These are phyloP conservation scores for Danaus chrysippus DNA, from an alignment of 2,888 invertebrate genomes.

Conservation along the genomic window DNA sequence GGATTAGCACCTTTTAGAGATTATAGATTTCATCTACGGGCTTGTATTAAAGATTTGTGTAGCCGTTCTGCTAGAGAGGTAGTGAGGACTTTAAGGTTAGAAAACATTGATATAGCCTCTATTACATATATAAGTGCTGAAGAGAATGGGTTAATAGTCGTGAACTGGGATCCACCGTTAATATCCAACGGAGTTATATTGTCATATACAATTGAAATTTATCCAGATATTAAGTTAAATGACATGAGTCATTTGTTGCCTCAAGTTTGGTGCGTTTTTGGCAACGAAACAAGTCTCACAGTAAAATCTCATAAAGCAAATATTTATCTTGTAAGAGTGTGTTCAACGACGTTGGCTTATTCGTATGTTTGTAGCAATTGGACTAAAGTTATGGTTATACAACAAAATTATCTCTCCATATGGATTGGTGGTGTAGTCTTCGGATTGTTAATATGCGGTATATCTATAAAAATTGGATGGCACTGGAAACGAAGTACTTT, in stretches of 20 bases:
- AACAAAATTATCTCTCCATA: slow-evolving; percentile 35
- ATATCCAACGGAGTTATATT: slow-evolving; percentile 62
- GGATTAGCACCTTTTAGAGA: slow-evolving; percentile 63
- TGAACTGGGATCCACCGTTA: slow-evolving; percentile 58
- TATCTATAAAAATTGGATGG: slow-evolving; percentile 45
- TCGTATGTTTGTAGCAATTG: slow-evolving; percentile 42
- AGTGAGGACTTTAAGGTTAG: slow-evolving; percentile 52
- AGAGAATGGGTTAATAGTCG: slow-evolving; percentile 42
- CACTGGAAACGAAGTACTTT: slow-evolving; percentile 34
- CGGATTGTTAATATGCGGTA: slow-evolving; percentile 46
- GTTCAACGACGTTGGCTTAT: slow-evolving; percentile 45
- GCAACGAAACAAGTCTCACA: slow-evolving; percentile 35
- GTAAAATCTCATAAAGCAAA: slow-evolving; percentile 40
- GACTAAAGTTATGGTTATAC: slow-evolving; percentile 29
- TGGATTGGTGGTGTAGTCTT: slow-evolving; percentile 50
- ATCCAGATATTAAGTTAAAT: slow-evolving; percentile 43
- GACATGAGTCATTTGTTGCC: slow-evolving; percentile 43
- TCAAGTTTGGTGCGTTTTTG: slow-evolving; percentile 51
- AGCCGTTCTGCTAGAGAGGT: slow-evolving; percentile 56
- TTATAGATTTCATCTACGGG: slow-evolving; percentile 60
- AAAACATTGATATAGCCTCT: slow-evolving; percentile 50
- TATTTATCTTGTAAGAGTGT: slow-evolving; percentile 45
- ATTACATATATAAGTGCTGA: slow-evolving; percentile 39
- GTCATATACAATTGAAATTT: slow-evolving; percentile 57
- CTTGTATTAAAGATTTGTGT: slow-evolving; percentile 51